phyloP scores from a whole-genome alignment of 2,888 invertebrate species.

The Plebejus anna region DNA sequence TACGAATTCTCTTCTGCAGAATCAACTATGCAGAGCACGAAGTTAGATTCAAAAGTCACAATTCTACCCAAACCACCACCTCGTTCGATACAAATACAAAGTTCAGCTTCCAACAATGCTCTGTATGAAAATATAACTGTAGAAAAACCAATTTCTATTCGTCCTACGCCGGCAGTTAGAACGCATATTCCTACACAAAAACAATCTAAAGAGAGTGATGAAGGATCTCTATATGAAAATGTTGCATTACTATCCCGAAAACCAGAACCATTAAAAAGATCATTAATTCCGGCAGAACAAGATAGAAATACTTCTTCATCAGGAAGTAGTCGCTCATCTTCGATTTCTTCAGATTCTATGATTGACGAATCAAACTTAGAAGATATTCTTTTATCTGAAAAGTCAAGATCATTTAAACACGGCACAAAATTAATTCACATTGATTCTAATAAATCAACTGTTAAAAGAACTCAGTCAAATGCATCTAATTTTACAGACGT shows the following conservation, averaged over 20 bases:
- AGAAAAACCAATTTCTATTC: conserved; percentile 43
- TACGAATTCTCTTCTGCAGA: conserved; percentile 51
- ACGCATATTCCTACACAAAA: conserved; percentile 57
- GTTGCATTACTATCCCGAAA: conserved; percentile 49
- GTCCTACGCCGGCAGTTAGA: conserved; percentile 64
- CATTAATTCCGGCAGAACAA: conserved; percentile 43
- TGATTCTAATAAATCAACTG: conserved; percentile 48
- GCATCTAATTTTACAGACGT: conserved; percentile 61
- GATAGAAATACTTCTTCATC: conserved; percentile 47
- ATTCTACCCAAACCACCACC: conserved; percentile 59
- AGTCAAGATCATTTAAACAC: conserved; percentile 70
- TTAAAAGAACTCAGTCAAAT: conserved; percentile 57
- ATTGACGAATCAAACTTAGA: conserved; percentile 71
- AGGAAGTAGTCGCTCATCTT: conserved; percentile 58
- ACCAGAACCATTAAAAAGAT: conserved; percentile 58
- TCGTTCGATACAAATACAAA: conserved; percentile 46
- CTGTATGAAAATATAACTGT: conserved; percentile 64
- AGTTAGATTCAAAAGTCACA: conserved; percentile 36
- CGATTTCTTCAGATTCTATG: conserved; percentile 67
- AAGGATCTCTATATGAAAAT: conserved; percentile 63
- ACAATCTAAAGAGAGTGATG: conserved; percentile 45
- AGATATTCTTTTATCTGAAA: conserved; percentile 69
- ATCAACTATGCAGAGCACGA: conserved; percentile 34
- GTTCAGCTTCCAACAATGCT: conserved; percentile 43
- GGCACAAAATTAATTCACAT: conserved; percentile 47